phyloP scores from a whole-genome alignment of 2,113 vertebrate genomes.

The Gallinago undulata region DNA sequence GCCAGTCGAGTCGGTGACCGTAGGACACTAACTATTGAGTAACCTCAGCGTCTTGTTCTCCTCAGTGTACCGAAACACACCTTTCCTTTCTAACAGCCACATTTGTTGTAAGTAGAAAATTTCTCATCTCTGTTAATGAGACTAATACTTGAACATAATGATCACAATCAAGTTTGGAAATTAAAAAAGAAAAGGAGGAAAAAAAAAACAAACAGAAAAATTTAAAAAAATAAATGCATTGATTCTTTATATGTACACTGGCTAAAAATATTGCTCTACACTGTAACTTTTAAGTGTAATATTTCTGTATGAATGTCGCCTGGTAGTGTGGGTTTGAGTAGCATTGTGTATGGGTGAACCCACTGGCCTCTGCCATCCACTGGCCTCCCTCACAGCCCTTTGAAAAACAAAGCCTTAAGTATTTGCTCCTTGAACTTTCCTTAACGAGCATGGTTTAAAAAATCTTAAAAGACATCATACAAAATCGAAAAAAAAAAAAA shows the following conservation, averaged over 20 bases:
- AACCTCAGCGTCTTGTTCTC: conserved; percentile 37
- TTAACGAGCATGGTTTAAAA: conserved; percentile 87
- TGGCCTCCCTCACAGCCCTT: conserved; percentile 85
- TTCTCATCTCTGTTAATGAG: conserved; percentile 59
- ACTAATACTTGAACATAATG: conserved; percentile 83
- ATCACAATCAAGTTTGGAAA: conserved; percentile 92
- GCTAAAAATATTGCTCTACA: conserved; percentile 94
- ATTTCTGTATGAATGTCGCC: conserved; percentile 87
- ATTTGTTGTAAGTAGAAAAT: conserved; percentile 30
- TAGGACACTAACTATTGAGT: conserved; percentile 40
- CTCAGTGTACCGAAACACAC: conserved; percentile 15
- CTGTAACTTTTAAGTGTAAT: conserved; percentile 93
- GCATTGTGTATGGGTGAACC: conserved; percentile 79
- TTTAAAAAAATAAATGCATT: conserved; percentile 67
- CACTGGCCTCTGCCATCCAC: conserved; percentile 81
- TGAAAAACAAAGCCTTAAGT: conserved; percentile 95
- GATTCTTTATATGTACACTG: conserved; percentile 97
- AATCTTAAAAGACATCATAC: conserved; percentile 65
- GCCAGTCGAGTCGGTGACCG: not conserved
- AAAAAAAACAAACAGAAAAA: not conserved
- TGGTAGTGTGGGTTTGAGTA: conserved; percentile 80
- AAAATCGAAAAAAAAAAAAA: conserved; percentile 59
- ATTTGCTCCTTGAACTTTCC: conserved; percentile 89
- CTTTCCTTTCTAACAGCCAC: not conserved
- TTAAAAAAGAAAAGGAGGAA: conserved; percentile 71